These are phyloP conservation scores for Neopelma chrysocephalum DNA, from an alignment of 2,797 vertebrate genomes.

Conservation along the genomic window DNA sequence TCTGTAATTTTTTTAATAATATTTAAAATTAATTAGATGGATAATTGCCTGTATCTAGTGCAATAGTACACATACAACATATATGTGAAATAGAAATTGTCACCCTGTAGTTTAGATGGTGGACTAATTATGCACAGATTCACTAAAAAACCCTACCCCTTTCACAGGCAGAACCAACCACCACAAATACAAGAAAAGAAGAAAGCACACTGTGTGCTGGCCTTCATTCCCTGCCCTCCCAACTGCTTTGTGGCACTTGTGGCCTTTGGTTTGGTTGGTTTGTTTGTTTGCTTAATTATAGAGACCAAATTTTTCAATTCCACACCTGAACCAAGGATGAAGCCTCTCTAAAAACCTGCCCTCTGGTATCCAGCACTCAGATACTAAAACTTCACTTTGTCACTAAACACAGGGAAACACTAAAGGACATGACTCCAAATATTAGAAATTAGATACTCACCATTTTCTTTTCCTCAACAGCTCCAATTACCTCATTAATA, in stretches of 20 bases:
- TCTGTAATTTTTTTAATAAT: not conserved
- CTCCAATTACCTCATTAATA: conserved; percentile 77
- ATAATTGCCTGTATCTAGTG: not conserved
- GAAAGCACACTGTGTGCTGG: not conserved
- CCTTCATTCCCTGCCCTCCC: not conserved
- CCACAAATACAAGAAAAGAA: not conserved
- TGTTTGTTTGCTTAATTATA: not conserved
- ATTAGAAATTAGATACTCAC: conserved; percentile 35
- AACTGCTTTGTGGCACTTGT: not conserved
- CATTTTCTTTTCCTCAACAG: conserved; percentile 44
- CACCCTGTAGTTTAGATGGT: not conserved
- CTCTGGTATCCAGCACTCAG: not conserved
- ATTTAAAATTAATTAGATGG: not conserved
- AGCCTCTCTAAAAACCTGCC: not conserved
- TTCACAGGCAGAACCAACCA: not conserved
- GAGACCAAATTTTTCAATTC: not conserved
- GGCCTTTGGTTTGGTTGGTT: no score
- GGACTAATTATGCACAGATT: not conserved
- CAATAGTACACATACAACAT: not conserved
- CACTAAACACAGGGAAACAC: conserved; percentile 20
- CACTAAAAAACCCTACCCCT: accelerated
- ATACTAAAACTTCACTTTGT: not conserved
- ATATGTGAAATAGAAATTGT: not conserved
- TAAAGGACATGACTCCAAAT: conserved; percentile 12
- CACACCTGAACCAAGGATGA: not conserved